Conservation (phyloP, 2,888 invertebrate genomes). For the Xestia xanthographa region DNA sequence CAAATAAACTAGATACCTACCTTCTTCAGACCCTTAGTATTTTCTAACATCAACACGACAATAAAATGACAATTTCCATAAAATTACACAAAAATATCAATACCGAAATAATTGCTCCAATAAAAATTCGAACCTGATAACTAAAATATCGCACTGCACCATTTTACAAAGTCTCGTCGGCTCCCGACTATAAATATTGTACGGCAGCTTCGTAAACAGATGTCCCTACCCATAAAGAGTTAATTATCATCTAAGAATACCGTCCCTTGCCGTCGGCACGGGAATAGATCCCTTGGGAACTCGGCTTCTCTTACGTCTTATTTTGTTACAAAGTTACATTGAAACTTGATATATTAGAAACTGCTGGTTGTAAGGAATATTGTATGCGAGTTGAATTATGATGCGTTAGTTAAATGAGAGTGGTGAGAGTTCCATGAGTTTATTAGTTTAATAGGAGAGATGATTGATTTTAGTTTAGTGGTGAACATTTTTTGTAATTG, state of each 20-base stretch:
- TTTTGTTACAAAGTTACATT: conserved; percentile 70
- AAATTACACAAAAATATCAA: neutral
- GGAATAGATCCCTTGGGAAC: conserved; percentile 87
- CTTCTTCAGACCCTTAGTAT: neutral
- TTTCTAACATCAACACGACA: neutral
- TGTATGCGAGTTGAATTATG: conserved; percentile 34
- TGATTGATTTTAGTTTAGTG: conserved; percentile 4
- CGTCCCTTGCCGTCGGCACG: conserved; percentile 71
- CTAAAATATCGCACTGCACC: conserved; percentile 62
- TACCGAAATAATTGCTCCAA: conserved; percentile 1
- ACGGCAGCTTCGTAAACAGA: conserved; percentile 82
- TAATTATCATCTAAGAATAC: conserved; percentile 89
- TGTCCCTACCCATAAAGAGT: conserved; percentile 88
- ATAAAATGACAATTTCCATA: neutral
- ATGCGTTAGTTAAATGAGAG: conserved; percentile 11
- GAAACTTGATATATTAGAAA: conserved; percentile 69
- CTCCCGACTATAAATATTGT: conserved; percentile 70
- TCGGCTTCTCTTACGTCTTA: conserved; percentile 76
- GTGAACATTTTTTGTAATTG: neutral
- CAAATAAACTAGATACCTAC: neutral
- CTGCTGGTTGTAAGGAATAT: conserved; percentile 41
- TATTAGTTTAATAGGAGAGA: conserved; percentile 1
- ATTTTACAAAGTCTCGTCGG: conserved; percentile 58
- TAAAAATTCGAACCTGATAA: conserved; percentile 44
- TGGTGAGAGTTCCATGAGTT: no score